These are phyloP conservation scores for Apistogramma diplotaenia DNA, from an alignment of 2,113 vertebrate species.

Conservation along the genomic window DNA sequence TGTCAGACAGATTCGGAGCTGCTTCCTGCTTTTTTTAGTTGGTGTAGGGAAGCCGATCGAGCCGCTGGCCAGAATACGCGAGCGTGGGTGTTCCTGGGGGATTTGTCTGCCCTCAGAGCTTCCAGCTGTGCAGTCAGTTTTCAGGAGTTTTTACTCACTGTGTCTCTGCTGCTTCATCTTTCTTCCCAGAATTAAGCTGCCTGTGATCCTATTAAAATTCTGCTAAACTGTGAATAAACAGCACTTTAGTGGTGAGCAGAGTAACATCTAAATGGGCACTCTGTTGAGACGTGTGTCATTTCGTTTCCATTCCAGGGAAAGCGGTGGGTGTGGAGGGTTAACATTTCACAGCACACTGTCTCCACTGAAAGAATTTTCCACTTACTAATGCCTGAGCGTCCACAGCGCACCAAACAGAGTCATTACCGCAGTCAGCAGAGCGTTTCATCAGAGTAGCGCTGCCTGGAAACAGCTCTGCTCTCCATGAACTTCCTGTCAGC, in stretches of 20 bases:
- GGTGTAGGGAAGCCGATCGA: background rate
- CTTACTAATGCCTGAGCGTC: background rate
- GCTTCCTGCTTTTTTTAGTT: too few species aligned
- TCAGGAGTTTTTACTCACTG: too few species aligned
- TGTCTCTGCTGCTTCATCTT: background rate
- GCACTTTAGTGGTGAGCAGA: background rate
- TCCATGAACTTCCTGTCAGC: background rate
- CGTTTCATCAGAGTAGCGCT: background rate
- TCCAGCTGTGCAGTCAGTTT: too few species aligned
- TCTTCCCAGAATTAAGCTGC: background rate
- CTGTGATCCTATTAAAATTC: too few species aligned
- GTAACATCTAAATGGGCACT: background rate
- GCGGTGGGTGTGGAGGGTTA: slow-evolving; percentile 1
- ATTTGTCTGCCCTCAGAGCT: too few species aligned
- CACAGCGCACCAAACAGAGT: slow-evolving; percentile 16
- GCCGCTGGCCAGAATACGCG: background rate
- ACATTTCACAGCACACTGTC: background rate
- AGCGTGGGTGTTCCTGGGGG: background rate
- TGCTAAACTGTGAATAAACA: background rate
- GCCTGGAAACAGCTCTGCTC: background rate
- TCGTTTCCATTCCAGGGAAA: background rate
- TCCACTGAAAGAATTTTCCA: slow-evolving; percentile 31
- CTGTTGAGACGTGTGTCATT: background rate
- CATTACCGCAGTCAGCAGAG: slow-evolving; percentile 17
- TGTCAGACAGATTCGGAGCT: too few species aligned